Base-by-base conservation (phyloP, 2,888 invertebrate species). In the Strigamia crassipes region DNA sequence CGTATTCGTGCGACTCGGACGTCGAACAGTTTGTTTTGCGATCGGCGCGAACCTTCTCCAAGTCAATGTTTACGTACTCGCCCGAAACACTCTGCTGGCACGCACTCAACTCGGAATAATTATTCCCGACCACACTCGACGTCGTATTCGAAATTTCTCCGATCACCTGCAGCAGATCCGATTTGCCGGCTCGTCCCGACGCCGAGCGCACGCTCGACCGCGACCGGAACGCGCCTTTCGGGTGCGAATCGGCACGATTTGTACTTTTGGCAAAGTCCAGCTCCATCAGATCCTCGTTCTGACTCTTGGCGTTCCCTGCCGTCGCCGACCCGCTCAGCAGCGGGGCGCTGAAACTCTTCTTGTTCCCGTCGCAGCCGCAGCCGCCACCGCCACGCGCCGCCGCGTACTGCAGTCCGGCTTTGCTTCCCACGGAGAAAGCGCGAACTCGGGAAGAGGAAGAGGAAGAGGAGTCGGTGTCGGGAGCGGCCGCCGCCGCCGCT, bases 351-450 rank as follows among this genome's bases (percentile, higher is more conserved):
- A 90, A 91, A 0, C 93, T 92, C 86, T 93, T 92, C 82, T 89
- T 89, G 9, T 46, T 46, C 46, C 4, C 15, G 46, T 46, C 46
- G 46, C 46, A 4, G 46, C 4, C 1, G 46, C 2, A 6, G 15
- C 46, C 10, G n/a, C n/a, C n/a, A n/a, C n/a, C n/a, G n/a, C n/a
- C n/a, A n/a, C n/a, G n/a, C n/a, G n/a, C n/a, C 46, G 46, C n/a
- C 46, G 15, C 5, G 15, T 12, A 85, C 83, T 91, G 91, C n/a
- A 84, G 83, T 46, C 83, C 83, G 8, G 90, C 90, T 83, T 91
- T 91, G 84, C 92, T 92, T 31, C 94, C 94, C 80, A 94, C 93
- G 82, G 94, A 94, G 88, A 92, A 94, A 8, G 94, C 94, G 85
- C 94, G 90, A 78, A 92, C 92, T 81, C 94, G 89, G 10, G 38